phyloP scores from a whole-genome alignment of 2,888 invertebrate genomes.

The Clanis bilineata region DNA sequence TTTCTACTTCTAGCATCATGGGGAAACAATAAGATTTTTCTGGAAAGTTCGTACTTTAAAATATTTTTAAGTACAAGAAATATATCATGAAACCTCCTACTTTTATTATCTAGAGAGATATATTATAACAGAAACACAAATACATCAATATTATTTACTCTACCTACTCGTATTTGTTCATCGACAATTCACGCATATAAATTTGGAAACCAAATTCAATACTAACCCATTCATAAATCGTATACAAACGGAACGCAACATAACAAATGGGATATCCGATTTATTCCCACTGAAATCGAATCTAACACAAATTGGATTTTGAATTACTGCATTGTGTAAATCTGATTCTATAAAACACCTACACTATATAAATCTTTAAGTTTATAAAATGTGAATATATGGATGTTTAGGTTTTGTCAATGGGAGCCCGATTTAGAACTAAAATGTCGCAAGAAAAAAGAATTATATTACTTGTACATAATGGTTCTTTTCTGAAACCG shows the following conservation, averaged over 20 bases:
- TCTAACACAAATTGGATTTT: slow-evolving; percentile 74
- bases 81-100: no score
- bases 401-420: neutral
- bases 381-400: no score
- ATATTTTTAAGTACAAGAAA: no score
- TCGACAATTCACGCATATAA: slow-evolving; percentile 19
- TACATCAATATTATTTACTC: no score
- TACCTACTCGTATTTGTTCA: slow-evolving; percentile 20
- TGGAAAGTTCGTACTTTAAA: no score
- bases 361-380: no score
- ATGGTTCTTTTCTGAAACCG: no score
- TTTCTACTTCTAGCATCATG: no score
- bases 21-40: no score
- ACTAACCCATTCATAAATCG: slow-evolving; percentile 56
- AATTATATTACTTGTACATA: no score
- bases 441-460: neutral
- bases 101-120: no score
- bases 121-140: no score
- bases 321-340: slow-evolving; percentile 49
- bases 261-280: slow-evolving; percentile 65
- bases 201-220: slow-evolving; percentile 54
- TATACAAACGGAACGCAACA: slow-evolving; percentile 45
- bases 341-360: slow-evolving; percentile 6
- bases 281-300: slow-evolving; percentile 64
- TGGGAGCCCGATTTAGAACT: neutral